These are phyloP conservation scores for Lepidocyrtoides sp. DNA, from an alignment of 2,888 invertebrate genomes.

Conservation along the genomic window DNA sequence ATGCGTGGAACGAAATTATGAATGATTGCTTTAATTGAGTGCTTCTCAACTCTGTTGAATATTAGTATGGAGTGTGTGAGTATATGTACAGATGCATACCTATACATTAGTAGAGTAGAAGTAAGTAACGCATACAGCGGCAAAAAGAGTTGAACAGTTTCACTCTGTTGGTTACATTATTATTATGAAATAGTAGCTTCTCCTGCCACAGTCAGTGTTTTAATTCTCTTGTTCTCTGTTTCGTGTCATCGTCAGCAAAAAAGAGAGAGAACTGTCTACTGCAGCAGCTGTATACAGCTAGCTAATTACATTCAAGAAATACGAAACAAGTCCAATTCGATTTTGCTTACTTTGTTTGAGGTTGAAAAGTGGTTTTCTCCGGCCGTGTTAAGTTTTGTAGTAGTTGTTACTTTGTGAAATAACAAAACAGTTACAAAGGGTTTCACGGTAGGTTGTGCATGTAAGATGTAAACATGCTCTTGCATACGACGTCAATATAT, in stretches of 20 bases:
- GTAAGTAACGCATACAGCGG: constrained; percentile 25
- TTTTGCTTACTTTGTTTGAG: constrained; percentile 73
- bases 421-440: constrained; percentile 42
- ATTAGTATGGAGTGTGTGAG: background rate
- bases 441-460: constrained; percentile 56
- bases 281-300: constrained; percentile 53
- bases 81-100: no score
- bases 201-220: constrained; percentile 17
- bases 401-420: constrained; percentile 46
- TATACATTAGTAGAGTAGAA: no score
- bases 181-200: constrained; percentile 25
- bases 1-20: constrained; percentile 74
- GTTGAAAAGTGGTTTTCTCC: constrained; percentile 67
- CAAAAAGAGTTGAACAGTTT: constrained; percentile 7
- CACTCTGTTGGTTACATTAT: constrained; percentile 26
- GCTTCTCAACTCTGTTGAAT: constrained; percentile 36
- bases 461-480: background rate
- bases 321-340: constrained; percentile 70
- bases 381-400: constrained; percentile 45
- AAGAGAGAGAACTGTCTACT: constrained; percentile 65
- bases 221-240: constrained; percentile 53
- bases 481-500: background rate
- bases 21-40: constrained; percentile 79
- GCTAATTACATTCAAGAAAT: constrained; percentile 77
- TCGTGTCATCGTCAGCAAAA: constrained; percentile 45